phyloP scores from a whole-genome alignment of 2,113 vertebrate genomes.

The Ophthalmolycus amberensis region DNA sequence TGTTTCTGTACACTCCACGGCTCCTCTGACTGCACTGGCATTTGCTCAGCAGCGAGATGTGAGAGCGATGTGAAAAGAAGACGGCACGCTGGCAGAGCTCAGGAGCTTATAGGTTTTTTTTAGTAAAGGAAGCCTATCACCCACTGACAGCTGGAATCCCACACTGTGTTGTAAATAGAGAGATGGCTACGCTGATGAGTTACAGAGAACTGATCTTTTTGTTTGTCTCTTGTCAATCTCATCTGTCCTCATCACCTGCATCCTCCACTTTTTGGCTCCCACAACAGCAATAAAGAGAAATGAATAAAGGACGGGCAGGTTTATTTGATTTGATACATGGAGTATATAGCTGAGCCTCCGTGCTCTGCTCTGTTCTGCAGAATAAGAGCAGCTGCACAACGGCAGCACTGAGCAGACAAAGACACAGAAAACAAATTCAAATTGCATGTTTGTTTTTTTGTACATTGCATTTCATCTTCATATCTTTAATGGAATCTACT shows the following conservation, averaged over 20 bases:
- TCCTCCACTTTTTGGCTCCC: background rate
- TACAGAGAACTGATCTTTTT: conserved; percentile 8
- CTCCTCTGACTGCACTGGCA: conserved; percentile 17
- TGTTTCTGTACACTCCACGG: background rate
- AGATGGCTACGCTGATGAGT: conserved; percentile 33
- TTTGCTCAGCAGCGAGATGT: conserved; percentile 38
- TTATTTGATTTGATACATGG: conserved; percentile 31
- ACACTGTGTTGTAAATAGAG: conserved; percentile 26
- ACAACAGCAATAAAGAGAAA: conserved; percentile 24
- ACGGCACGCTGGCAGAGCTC: conserved; percentile 25
- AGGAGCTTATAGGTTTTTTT: conserved; percentile 1
- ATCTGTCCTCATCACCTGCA: background rate
- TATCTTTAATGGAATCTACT: background rate
- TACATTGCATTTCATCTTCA: background rate
- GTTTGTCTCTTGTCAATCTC: background rate
- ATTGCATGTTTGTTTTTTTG: background rate
- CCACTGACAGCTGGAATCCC: conserved; percentile 31
- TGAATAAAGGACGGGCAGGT: conserved; percentile 14
- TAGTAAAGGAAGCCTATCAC: conserved; percentile 34
- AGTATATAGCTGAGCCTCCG: conserved; percentile 6
- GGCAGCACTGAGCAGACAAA: background rate
- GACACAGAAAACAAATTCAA: background rate
- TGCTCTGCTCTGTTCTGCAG: conserved; percentile 17
- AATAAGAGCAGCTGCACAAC: background rate
- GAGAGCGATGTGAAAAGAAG: conserved; percentile 18